These are phyloP conservation scores for Drosophila monieri DNA, from an alignment of 2,888 invertebrate genomes.

Conservation along the genomic window DNA sequence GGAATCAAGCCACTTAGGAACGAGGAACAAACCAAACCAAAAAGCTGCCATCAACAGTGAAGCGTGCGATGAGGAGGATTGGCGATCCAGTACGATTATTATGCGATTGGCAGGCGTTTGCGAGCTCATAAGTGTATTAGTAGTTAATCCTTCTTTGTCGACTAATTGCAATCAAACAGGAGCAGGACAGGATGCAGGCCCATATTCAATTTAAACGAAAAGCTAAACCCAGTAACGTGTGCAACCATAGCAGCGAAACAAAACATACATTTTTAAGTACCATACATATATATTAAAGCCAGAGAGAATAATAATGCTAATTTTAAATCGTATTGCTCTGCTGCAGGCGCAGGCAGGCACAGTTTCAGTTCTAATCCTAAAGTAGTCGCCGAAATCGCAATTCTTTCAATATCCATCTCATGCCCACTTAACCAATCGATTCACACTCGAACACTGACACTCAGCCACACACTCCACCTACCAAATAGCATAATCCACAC, in stretches of 20 bases:
- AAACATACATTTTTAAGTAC: conserved; percentile 71
- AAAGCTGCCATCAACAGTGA: conserved; percentile 53
- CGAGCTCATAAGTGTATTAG: conserved; percentile 35
- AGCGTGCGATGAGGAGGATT: conserved; percentile 15
- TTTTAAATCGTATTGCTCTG: conserved; percentile 61
- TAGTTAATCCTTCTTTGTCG: conserved; percentile 60
- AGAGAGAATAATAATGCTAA: conserved; percentile 58
- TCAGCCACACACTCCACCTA: conserved; percentile 49
- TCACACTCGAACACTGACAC: conserved; percentile 10
- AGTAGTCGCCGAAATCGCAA: conserved; percentile 20
- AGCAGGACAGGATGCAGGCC: conserved; percentile 42
- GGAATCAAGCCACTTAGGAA: conserved; percentile 7
- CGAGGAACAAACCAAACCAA: conserved; percentile 36
- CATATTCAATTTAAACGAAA: conserved; percentile 55
- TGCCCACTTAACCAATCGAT: conserved; percentile 16
- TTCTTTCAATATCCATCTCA: conserved; percentile 28
- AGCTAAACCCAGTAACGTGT: conserved; percentile 47
- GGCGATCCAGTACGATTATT: conserved; percentile 25
- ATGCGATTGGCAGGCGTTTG: conserved; percentile 46
- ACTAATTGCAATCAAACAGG: conserved; percentile 30
- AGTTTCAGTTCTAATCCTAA: conserved; percentile 60
- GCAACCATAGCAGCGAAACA: conserved; percentile 62
- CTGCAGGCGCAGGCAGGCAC: conserved; percentile 37
- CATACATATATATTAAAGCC: conserved; percentile 54
- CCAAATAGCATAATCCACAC: conserved; percentile 71